Evolutionary conservation across 1,140 invertebrate species (phyloP).

Genomic region (Hetaerina americana): DNA sequence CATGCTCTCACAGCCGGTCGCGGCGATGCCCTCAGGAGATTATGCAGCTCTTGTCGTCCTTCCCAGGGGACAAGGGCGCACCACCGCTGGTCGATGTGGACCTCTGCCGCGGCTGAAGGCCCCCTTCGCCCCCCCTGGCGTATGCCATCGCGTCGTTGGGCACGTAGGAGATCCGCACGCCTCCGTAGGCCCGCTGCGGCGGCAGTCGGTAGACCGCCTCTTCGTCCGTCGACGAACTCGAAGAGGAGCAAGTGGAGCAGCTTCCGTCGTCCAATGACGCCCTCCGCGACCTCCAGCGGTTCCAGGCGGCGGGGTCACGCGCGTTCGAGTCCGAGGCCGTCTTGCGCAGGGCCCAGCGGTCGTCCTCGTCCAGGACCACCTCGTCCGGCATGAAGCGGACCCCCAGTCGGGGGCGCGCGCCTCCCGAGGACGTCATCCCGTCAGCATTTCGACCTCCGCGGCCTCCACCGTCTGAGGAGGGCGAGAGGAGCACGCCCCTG

Average conservation of each 20-base stretch:
- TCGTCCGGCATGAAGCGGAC: neutral
- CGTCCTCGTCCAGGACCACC: neutral
- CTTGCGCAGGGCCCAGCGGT: neutral
- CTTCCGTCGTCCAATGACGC: conserved; percentile 18
- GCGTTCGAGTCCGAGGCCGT: neutral
- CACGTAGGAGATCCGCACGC: conserved; percentile 76
- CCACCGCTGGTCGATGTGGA: conserved; percentile 7
- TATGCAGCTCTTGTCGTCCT: conserved; percentile 52
- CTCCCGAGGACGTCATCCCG: neutral
- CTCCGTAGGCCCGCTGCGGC: conserved; percentile 64
- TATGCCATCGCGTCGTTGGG: conserved; percentile 75
- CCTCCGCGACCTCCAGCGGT: neutral
- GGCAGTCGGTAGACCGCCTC: conserved; percentile 70
- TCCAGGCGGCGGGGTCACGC: neutral
- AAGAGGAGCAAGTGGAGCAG: conserved; percentile 77
- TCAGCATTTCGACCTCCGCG: conserved; percentile 19
- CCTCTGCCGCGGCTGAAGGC: conserved; percentile 34
- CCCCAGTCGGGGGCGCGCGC: neutral
- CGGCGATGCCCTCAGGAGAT: too few species aligned
- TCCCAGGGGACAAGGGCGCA: conserved; percentile 22
- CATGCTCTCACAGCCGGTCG: too few species aligned
- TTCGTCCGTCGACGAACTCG: conserved; percentile 63
- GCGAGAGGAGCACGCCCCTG: conserved; percentile 16
- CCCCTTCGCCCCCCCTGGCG: conserved; percentile 50
- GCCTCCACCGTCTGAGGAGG: neutral